A percentile compares a stretch with the other conserved stretches of the same genome.
phyloP scores from a whole-genome alignment of 2,888 invertebrate species.

The Lepidochrysops patricia region DNA sequence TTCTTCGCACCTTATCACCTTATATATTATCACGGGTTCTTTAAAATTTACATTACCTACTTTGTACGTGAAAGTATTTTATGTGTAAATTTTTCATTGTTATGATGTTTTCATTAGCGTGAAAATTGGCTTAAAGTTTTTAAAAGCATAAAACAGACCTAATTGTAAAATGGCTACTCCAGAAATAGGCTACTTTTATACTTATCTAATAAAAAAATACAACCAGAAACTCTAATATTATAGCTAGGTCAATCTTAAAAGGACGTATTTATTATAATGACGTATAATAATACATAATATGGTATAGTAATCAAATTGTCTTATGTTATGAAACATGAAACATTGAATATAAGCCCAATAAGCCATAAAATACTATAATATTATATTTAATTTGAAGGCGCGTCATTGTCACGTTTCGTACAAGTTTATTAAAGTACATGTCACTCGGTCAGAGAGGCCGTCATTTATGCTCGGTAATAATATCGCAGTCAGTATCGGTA shows the following conservation, averaged over 20 bases:
- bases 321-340: no score
- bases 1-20: background rate
- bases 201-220: no score
- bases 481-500: constrained; percentile 36
- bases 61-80: background rate
- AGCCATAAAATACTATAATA: background rate
- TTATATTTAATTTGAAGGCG: background rate
- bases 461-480: constrained; percentile 45
- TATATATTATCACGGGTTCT: background rate
- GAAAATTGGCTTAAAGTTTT: background rate
- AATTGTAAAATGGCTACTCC: no score
- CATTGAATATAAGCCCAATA: no score
- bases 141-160: background rate
- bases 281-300: no score
- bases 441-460: constrained; percentile 27
- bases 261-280: no score
- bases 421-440: constrained; percentile 42
- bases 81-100: background rate
- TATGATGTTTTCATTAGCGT: background rate
- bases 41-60: background rate
- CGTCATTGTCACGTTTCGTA: constrained; percentile 31
- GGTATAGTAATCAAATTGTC: no score
- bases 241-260: no score
- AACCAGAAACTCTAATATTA: no score
- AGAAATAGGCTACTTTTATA: no score